Base-by-base conservation (phyloP, 2,113 vertebrate species). In the Camelus dromedarius region DNA sequence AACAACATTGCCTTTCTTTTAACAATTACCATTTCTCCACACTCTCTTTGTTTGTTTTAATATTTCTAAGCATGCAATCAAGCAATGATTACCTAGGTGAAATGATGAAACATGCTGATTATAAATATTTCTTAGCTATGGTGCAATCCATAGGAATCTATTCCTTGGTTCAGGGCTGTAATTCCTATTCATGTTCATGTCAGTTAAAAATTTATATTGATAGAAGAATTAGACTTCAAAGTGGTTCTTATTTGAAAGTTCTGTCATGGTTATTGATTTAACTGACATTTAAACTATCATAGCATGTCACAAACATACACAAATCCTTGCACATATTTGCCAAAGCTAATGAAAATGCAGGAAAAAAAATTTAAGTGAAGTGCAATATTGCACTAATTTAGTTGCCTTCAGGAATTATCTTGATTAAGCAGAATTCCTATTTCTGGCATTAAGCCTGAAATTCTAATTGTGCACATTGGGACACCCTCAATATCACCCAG, bases 271-370 rank as follows among this genome's bases (percentile, higher is more conserved):
- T 94, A 97, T 94, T 77, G 66, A 96, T 96, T 96, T 92, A 97
- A 91, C 66, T 97, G 92, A 96, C 90, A 96, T 96, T 90, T 92
- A 96, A 92, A 90, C 30, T 72, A 81, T 95, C 91, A 90, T 9
- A 82, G 52, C 32, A 69, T 58, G 77, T 91, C 50, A 46, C 28
- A 96, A 93, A 92, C 50, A 88, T 46, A 76, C 24, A 94, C 42
- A 96, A 84, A 96, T 60, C 19, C 19, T 81, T 89, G 80, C 4
- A 67, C n/a, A 58, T 56, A 16, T 85, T 90, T 81, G 22, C 92
- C 84, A 94, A 92, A 81, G 91, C 97, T 54, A 95, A 54, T 91
- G 46, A 85, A 83, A 96, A 91, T 50, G 5, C 24, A 96, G 54
- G 38, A 18, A 4, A 84, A 58, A 35, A 58, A 82, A 30, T 20